Conservation (phyloP, 2,113 vertebrate genomes). For the Ciconia boyciana region DNA sequence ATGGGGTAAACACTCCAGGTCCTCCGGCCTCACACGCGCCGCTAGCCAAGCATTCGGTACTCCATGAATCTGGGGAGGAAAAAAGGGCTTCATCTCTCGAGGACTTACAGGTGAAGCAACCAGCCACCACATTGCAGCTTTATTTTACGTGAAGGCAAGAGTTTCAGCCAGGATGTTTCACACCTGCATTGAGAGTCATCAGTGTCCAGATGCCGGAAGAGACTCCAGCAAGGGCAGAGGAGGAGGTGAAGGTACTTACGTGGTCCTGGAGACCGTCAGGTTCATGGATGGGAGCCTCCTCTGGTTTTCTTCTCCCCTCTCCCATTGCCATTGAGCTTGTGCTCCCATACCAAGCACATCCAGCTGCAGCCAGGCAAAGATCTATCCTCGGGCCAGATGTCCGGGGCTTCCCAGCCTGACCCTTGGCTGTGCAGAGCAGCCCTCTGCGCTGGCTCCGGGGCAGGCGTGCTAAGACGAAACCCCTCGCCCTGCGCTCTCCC, state of each 20-base stretch:
- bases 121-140: not conserved
- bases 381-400: not conserved
- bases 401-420: not conserved
- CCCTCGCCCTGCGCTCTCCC: not conserved
- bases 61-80: rapidly evolving
- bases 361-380: not conserved
- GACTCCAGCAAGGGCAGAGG: not conserved
- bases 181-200: not conserved
- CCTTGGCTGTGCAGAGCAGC: not conserved
- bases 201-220: not conserved
- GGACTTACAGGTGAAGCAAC: not conserved
- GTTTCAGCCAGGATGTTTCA: not conserved
- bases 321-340: not conserved
- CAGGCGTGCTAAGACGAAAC: not conserved
- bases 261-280: not conserved
- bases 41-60: not conserved
- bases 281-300: not conserved
- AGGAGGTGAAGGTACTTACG: not conserved
- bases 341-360: not conserved
- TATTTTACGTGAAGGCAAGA: not conserved
- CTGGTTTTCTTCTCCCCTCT: not conserved
- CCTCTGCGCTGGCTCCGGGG: not conserved
- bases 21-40: not conserved
- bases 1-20: not conserved
- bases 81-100: rapidly evolving